These are phyloP conservation scores for Mylabris sibirica DNA, from an alignment of 2,888 invertebrate species.

Conservation along the genomic window DNA sequence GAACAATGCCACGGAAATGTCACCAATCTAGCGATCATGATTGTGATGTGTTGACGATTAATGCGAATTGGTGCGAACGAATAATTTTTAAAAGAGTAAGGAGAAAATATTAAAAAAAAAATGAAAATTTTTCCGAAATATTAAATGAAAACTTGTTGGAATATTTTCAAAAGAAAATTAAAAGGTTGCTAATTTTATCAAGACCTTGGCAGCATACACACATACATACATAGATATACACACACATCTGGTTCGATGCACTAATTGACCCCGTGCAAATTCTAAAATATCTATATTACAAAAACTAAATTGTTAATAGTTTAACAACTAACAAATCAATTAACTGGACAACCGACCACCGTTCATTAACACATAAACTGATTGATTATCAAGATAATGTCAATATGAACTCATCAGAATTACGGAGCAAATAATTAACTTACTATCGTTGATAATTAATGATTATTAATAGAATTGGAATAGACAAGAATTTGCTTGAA, in stretches of 20 bases:
- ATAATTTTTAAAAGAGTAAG: background rate
- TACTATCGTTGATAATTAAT: background rate
- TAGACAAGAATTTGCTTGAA: conserved; percentile 12
- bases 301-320: background rate
- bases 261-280: conserved; percentile 26
- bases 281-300: background rate
- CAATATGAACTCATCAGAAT: background rate
- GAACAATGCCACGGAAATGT: conserved; percentile 43
- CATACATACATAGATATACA: too few relatives aligned
- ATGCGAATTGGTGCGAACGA: conserved; percentile 5
- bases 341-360: background rate
- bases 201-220: conserved; percentile 47
- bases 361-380: background rate
- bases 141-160: conserved; percentile 50
- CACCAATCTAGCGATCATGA: conserved; percentile 5
- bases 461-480: conserved; percentile 10
- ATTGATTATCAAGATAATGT: conserved; percentile 7
- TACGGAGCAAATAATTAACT: background rate
- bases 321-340: conserved; percentile 2
- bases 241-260: conserved; percentile 50
- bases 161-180: conserved; percentile 54
- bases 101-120: too few relatives aligned
- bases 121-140: background rate
- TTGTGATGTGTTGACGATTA: conserved; percentile 5
- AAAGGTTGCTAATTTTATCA: conserved; percentile 53